Conservation (phyloP, 2,888 invertebrate species). For the Monoplex corrugatus region DNA sequence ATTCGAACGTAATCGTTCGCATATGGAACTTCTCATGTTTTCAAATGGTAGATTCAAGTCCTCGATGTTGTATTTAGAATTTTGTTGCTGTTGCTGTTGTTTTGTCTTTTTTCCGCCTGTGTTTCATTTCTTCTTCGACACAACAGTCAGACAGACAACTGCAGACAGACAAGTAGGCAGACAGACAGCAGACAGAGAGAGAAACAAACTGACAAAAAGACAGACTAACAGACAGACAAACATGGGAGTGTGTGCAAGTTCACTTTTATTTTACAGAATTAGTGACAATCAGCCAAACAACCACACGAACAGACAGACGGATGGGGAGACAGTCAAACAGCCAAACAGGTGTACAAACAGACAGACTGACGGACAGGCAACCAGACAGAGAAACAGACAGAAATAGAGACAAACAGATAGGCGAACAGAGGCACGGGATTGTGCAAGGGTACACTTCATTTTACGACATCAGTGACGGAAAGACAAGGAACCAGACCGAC, state of each 20-base stretch:
- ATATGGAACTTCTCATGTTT: too few relatives aligned
- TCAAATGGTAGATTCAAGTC: too few relatives aligned
- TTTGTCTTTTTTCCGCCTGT: too few relatives aligned
- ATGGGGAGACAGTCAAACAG: not conserved
- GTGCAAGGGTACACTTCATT: too few relatives aligned
- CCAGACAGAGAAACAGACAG: not conserved
- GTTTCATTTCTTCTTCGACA: too few relatives aligned
- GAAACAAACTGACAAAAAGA: not conserved
- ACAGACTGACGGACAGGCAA: not conserved
- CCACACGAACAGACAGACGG: not conserved
- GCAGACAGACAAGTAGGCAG: not conserved
- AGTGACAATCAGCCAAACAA: not conserved
- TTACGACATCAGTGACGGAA: not conserved
- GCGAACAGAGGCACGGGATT: not conserved
- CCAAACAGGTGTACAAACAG: not conserved
- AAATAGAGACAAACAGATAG: not conserved
- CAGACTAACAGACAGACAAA: not conserved
- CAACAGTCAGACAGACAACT: too few relatives aligned
- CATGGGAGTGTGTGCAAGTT: not conserved
- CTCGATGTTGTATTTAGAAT: too few relatives aligned
- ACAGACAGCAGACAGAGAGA: not conserved
- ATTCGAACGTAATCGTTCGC: too few relatives aligned
- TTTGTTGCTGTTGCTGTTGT: too few relatives aligned
- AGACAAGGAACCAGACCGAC: not conserved
- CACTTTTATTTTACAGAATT: too few relatives aligned